phyloP scores from a whole-genome alignment of 1,140 invertebrate species.

The Zaprionus ornatus region DNA sequence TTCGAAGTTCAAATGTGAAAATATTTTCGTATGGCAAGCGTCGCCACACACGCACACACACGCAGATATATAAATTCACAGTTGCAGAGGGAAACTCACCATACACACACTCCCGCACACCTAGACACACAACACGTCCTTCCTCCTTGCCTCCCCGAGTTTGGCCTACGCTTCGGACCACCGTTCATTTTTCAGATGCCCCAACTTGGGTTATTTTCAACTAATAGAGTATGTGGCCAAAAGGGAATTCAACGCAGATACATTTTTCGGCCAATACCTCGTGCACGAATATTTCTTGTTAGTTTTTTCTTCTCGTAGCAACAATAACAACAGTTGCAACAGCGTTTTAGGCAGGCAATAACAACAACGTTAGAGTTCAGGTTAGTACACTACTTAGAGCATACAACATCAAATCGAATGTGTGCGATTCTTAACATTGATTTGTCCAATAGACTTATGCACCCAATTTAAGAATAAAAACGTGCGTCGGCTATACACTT shows the following conservation, averaged over 20 bases:
- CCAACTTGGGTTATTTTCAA: constrained; percentile 68
- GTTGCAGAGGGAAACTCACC: constrained; percentile 11
- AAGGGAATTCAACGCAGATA: constrained; percentile 55
- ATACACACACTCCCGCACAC: constrained; percentile 1
- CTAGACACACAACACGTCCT: constrained; percentile 6
- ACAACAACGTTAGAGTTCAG: too few species aligned
- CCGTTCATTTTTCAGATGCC: constrained; percentile 74
- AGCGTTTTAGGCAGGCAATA: neutral
- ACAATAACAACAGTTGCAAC: constrained; percentile 1
- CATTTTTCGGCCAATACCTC: constrained; percentile 49
- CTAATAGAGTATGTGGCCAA: constrained; percentile 72
- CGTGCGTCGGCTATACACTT: too few species aligned
- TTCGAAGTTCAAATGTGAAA: constrained; percentile 82
- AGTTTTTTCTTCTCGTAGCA: neutral
- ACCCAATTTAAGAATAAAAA: too few species aligned
- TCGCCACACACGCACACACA: constrained; percentile 20
- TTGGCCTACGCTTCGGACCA: constrained; percentile 25
- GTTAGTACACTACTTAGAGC: too few species aligned
- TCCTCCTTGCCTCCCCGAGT: neutral
- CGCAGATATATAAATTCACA: constrained; percentile 1
- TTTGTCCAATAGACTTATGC: too few species aligned
- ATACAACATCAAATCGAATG: constrained; percentile 11
- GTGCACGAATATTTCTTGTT: constrained; percentile 13
- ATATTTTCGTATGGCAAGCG: constrained; percentile 68
- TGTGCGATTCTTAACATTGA: neutral